Conservation (phyloP, 2,797 vertebrate species). For the Eulemur rubriventer region DNA sequence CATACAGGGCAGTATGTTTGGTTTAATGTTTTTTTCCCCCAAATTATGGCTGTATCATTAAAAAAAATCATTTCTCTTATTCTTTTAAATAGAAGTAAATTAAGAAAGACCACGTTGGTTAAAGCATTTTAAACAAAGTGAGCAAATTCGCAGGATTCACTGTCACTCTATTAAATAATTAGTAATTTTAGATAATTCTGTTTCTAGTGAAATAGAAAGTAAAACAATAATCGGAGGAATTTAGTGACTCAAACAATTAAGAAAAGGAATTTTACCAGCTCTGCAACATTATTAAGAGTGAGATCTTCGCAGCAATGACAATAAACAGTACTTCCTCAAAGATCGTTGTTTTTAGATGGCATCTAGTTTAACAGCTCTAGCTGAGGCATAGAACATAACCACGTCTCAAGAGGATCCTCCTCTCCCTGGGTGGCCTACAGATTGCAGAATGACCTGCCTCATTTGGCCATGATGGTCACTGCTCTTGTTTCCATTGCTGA, state of each 20-base stretch:
- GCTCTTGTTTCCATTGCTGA: background rate
- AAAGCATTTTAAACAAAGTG: background rate
- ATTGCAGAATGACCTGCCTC: background rate
- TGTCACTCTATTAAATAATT: background rate
- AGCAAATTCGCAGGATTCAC: background rate
- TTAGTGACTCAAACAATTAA: background rate
- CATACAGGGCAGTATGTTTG: background rate
- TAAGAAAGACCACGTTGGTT: background rate
- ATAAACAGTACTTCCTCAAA: background rate
- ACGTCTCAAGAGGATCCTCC: background rate
- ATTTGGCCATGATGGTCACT: background rate
- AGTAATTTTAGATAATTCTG: background rate
- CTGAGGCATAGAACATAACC: background rate
- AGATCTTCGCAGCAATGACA: background rate
- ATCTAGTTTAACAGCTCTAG: background rate
- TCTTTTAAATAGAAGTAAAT: background rate
- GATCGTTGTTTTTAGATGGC: background rate
- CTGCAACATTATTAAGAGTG: background rate
- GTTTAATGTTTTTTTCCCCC: background rate
- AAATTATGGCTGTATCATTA: background rate
- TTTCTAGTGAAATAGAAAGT: background rate
- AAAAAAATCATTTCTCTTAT: background rate
- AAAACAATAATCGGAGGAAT: background rate
- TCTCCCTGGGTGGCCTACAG: background rate
- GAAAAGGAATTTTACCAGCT: background rate